A percentile compares a stretch with the other conserved stretches of the same genome.
Evolutionary conservation across 2,113 vertebrate genomes (phyloP).

Genomic region (Scomber japonicus): DNA sequence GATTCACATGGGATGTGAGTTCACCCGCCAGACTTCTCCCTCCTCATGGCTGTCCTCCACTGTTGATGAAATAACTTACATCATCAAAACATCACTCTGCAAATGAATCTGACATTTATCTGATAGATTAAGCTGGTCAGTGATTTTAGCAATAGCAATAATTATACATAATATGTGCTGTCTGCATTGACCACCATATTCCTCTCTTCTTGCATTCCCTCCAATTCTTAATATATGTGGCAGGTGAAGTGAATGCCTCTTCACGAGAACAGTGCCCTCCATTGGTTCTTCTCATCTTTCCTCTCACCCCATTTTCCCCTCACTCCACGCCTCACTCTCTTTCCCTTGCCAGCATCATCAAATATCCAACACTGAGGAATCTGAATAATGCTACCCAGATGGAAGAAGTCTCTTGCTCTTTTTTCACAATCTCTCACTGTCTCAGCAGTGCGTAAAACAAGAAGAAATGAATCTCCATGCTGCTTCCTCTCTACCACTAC

Average conservation of each 20-base stretch:
- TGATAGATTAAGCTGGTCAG: too few species aligned
- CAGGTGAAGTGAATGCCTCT: slow-evolving; percentile 38
- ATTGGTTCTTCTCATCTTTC: slow-evolving; percentile 45
- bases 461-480: neutral
- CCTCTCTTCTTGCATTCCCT: slow-evolving; percentile 17
- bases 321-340: slow-evolving; percentile 23
- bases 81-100: slow-evolving; percentile 13
- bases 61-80: slow-evolving; percentile 37
- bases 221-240: neutral
- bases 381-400: slow-evolving; percentile 73
- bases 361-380: slow-evolving; percentile 69
- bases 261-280: slow-evolving; percentile 63
- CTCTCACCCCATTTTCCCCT: slow-evolving; percentile 47
- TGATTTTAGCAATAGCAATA: neutral
- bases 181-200: slow-evolving; percentile 10
- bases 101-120: too few species aligned
- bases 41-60: slow-evolving; percentile 33
- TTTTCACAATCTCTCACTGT: slow-evolving; percentile 30
- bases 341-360: slow-evolving; percentile 63
- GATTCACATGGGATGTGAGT: slow-evolving; percentile 77
- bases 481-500: neutral
- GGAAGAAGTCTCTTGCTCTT: slow-evolving; percentile 39
- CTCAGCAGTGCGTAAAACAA: neutral
- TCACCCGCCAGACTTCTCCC: slow-evolving; percentile 33
- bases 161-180: neutral